These are phyloP conservation scores for Melanophora roralis DNA, from an alignment of 2,888 invertebrate genomes.

Conservation along the genomic window DNA sequence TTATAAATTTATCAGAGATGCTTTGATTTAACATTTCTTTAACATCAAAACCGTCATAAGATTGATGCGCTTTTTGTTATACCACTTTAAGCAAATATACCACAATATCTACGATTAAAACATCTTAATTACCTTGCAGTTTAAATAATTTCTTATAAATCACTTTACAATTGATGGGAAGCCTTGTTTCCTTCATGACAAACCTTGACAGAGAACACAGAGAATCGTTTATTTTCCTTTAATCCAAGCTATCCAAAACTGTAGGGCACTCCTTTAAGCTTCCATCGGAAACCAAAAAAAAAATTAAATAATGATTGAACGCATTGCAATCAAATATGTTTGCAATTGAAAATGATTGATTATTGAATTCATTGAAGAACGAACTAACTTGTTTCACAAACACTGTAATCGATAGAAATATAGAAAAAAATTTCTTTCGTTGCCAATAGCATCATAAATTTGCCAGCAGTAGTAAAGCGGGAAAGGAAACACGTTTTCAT, in stretches of 20 bases:
- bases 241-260: too few species aligned
- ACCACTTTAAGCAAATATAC: background rate
- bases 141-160: too few species aligned
- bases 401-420: background rate
- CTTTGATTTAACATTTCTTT: constrained; percentile 21
- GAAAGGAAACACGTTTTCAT: background rate
- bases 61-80: constrained; percentile 35
- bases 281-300: too few species aligned
- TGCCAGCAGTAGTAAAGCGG: background rate
- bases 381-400: background rate
- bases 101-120: background rate
- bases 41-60: background rate
- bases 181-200: too few species aligned
- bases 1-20: constrained; percentile 17
- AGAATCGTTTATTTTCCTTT: too few species aligned
- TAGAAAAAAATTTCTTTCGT: background rate
- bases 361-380: constrained; percentile 31
- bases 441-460: background rate
- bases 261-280: too few species aligned
- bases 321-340: constrained; percentile 1
- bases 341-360: constrained; percentile 48
- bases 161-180: too few species aligned
- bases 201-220: too few species aligned
- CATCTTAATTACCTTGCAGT: background rate
- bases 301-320: background rate